phyloP scores from a whole-genome alignment of 2,888 invertebrate species.

The Cosmia pyralina region DNA sequence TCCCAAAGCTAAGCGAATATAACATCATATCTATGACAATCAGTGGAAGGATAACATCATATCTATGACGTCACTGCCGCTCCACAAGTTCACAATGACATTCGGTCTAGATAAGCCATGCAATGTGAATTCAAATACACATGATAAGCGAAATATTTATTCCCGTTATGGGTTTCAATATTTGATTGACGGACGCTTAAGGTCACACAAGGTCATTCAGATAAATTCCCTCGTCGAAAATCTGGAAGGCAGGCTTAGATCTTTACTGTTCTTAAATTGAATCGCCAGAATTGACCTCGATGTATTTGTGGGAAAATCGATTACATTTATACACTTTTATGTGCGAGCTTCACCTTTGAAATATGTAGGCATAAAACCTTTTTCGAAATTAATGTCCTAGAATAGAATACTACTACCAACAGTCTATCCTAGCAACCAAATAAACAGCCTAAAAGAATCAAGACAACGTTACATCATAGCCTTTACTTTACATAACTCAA shows the following conservation, averaged over 20 bases:
- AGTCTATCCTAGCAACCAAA: conserved; percentile 1
- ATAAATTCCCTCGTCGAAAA: background rate
- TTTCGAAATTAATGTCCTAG: background rate
- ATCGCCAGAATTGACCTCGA: background rate
- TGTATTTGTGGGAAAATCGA: background rate
- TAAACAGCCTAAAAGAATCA: background rate
- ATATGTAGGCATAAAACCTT: background rate
- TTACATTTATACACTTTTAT: background rate
- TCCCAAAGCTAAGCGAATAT: background rate
- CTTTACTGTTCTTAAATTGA: background rate
- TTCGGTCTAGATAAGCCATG: conserved; percentile 23
- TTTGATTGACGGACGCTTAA: background rate
- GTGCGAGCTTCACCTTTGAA: background rate
- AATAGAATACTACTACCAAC: background rate
- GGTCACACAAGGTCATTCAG: background rate
- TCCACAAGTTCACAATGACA: conserved; percentile 6
- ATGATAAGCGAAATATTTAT: conserved; percentile 27
- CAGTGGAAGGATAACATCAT: conserved; percentile 2
- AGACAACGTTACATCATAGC: conserved; percentile 36
- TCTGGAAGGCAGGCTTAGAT: background rate
- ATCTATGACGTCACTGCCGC: background rate
- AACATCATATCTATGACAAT: background rate
- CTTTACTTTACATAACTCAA: background rate
- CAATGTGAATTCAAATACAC: conserved; percentile 18
- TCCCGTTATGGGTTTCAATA: background rate